Conservation (phyloP, 2,888 invertebrate species). For the Yponomeuta cagnagella region DNA sequence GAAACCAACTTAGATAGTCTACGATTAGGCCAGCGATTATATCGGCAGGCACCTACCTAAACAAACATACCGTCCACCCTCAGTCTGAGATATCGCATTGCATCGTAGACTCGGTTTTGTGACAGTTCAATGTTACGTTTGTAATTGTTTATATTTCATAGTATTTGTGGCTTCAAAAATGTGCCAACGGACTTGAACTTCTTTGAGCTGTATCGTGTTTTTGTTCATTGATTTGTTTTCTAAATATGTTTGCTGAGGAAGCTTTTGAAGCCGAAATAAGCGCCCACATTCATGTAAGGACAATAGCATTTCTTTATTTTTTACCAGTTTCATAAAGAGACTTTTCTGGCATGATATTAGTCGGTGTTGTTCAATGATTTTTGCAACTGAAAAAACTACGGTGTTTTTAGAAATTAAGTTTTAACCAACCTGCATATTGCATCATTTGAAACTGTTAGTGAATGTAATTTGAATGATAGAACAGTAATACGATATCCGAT, state of each 20-base stretch:
- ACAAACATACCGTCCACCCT: background rate
- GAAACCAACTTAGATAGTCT: background rate
- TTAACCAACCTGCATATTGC: too few species aligned
- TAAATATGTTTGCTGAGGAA: constrained; percentile 52
- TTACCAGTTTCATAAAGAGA: too few species aligned
- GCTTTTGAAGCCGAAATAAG: constrained; percentile 48
- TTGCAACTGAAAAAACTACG: too few species aligned
- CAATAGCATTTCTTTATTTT: background rate
- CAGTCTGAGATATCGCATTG: background rate
- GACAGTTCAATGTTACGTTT: background rate
- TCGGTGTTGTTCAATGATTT: too few species aligned
- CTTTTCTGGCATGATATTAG: too few species aligned
- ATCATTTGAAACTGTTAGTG: too few species aligned
- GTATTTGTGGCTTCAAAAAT: background rate
- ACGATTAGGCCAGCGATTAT: background rate
- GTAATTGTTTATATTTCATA: background rate
- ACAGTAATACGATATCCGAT: too few species aligned
- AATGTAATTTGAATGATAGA: too few species aligned
- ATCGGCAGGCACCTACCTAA: background rate
- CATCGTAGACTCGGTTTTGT: background rate
- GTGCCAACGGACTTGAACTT: background rate
- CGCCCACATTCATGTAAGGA: constrained; percentile 21
- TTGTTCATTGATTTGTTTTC: constrained; percentile 10
- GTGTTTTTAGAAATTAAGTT: too few species aligned
- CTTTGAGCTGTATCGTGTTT: background rate